Evolutionary conservation across 2,797 vertebrate species (phyloP).

Genomic region (Caiman crocodilus): DNA sequence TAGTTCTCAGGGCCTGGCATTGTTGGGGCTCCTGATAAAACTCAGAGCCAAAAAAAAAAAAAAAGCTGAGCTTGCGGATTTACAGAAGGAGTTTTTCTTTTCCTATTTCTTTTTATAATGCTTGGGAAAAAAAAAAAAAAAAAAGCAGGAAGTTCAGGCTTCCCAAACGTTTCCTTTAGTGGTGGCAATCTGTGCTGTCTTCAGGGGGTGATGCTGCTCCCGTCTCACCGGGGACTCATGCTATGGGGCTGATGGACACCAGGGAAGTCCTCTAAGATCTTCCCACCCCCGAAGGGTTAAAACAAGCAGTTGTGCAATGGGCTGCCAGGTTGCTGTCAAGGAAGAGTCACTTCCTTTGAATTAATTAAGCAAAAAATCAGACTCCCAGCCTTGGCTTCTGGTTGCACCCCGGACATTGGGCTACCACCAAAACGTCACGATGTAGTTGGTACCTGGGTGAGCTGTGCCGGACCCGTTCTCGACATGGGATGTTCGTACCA

Average conservation of each 20-base stretch:
- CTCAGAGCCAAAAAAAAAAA: not conserved
- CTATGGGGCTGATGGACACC: not conserved
- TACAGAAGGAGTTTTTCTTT: not conserved
- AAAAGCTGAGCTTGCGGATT: not conserved
- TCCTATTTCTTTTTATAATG: not conserved
- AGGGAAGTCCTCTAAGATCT: not conserved
- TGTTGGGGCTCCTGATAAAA: not conserved
- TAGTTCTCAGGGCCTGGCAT: not conserved
- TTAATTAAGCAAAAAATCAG: constrained; percentile 17
- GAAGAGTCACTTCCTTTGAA: constrained; percentile 23
- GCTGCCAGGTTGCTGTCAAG: constrained; percentile 52
- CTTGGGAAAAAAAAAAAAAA: not conserved
- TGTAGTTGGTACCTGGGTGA: not conserved
- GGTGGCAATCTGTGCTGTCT: not conserved
- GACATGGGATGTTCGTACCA: not conserved
- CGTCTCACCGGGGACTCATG: not conserved
- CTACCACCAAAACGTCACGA: not conserved
- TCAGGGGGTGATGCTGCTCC: not conserved
- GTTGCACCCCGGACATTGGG: not conserved
- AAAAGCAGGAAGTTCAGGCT: not conserved
- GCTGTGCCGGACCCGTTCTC: not conserved
- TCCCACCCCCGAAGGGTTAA: constrained; percentile 47
- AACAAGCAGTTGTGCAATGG: constrained; percentile 40
- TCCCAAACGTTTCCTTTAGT: not conserved
- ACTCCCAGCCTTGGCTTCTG: not conserved